These are phyloP conservation scores for Aspiorhynchus laticeps DNA, from an alignment of 2,113 vertebrate species.

Conservation along the genomic window DNA sequence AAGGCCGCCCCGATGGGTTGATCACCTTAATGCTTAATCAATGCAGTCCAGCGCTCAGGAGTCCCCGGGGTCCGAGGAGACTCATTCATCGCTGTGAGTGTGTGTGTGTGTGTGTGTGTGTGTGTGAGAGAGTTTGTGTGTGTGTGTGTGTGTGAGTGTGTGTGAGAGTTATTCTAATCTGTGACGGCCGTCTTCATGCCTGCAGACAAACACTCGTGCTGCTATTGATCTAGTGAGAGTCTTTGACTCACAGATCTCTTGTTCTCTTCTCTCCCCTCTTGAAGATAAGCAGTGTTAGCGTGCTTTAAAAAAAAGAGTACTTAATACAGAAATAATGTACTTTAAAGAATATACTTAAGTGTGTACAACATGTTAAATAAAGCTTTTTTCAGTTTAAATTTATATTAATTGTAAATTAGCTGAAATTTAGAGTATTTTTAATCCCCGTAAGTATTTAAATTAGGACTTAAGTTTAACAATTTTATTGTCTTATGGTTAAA, in stretches of 20 bases:
- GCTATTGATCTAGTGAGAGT: constrained; percentile 10
- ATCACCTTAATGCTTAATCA: constrained; percentile 79
- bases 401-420: too few relatives aligned
- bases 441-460: too few relatives aligned
- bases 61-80: constrained; percentile 60
- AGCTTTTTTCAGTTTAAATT: too few relatives aligned
- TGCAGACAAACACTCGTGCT: constrained; percentile 17
- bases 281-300: neutral
- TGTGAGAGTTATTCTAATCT: constrained; percentile 3
- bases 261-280: neutral
- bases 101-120: too few relatives aligned
- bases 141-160: neutral
- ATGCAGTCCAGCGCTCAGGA: constrained; percentile 63
- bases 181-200: neutral
- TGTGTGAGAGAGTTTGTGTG: too few relatives aligned
- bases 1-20: constrained; percentile 72
- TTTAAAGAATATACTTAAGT: neutral
- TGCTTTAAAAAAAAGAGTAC: neutral
- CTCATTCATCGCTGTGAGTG: too few relatives aligned
- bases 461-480: too few relatives aligned
- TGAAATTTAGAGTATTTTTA: too few relatives aligned
- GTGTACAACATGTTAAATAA: too few relatives aligned
- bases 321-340: neutral
- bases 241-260: constrained; percentile 4
- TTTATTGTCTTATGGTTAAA: too few relatives aligned